Evolutionary conservation across 2,113 vertebrate species (phyloP).

Genomic region (Raja brachyura): DNA sequence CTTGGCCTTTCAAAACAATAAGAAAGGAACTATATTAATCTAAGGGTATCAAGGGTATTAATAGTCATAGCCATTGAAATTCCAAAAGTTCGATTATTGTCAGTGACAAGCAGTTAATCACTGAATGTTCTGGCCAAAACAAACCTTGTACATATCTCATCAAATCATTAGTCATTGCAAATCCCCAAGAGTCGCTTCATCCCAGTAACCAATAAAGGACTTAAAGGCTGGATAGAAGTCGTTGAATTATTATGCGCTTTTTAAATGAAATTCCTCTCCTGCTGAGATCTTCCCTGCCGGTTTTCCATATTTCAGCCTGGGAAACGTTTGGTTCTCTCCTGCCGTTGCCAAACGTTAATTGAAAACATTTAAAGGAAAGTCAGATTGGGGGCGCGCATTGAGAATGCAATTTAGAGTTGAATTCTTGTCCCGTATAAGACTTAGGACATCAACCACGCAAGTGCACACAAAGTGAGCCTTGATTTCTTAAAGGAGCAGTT

Average conservation of each 20-base stretch:
- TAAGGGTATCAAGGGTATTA: neutral
- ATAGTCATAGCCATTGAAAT: conserved; percentile 56
- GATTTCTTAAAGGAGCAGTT: conserved; percentile 24
- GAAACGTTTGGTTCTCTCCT: conserved; percentile 78
- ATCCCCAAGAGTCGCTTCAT: conserved; percentile 61
- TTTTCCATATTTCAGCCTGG: conserved; percentile 82
- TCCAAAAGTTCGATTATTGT: conserved; percentile 67
- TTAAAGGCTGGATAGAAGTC: conserved; percentile 63
- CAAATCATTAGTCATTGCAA: conserved; percentile 69
- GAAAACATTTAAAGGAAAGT: conserved; percentile 82
- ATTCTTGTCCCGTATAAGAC: neutral
- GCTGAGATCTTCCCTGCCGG: conserved; percentile 73
- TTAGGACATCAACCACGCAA: neutral
- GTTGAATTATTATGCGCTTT: conserved; percentile 74
- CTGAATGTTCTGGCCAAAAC: conserved; percentile 54
- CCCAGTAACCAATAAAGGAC: conserved; percentile 66
- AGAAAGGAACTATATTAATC: neutral
- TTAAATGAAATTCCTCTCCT: conserved; percentile 77
- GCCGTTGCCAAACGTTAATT: conserved; percentile 78
- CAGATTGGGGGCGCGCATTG: conserved; percentile 53
- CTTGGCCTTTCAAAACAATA: neutral
- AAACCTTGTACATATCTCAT: conserved; percentile 59
- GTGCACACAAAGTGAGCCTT: conserved; percentile 28
- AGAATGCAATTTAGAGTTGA: neutral
- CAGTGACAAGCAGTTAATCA: conserved; percentile 63